Conservation (phyloP, 2,113 vertebrate species). For the Erinaceus europaeus region DNA sequence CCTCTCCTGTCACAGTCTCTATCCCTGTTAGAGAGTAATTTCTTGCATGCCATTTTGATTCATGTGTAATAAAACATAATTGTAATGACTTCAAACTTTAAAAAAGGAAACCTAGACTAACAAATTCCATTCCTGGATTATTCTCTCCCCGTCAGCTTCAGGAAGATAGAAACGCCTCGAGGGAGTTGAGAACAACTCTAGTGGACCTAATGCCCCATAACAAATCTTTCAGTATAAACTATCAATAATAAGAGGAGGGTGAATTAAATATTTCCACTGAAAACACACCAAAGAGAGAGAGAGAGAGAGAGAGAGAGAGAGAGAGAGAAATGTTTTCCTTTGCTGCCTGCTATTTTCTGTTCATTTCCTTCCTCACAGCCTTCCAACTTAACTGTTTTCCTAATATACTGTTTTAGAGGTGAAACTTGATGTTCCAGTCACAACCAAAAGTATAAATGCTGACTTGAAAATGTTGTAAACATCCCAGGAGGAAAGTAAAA, state of each 20-base stretch:
- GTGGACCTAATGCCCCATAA: slow-evolving; percentile 38
- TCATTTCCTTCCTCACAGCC: neutral
- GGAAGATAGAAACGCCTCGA: slow-evolving; percentile 36
- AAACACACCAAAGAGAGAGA: slow-evolving; percentile 48
- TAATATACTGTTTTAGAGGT: slow-evolving; percentile 22
- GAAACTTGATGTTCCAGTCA: slow-evolving; percentile 27
- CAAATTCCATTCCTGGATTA: slow-evolving; percentile 49
- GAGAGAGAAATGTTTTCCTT: slow-evolving; percentile 15
- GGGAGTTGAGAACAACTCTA: slow-evolving; percentile 36
- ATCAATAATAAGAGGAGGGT: slow-evolving; percentile 37
- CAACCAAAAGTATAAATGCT: slow-evolving; percentile 5
- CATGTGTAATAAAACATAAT: slow-evolving; percentile 58
- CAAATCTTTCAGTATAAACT: slow-evolving; percentile 50
- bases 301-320: too few relatives aligned
- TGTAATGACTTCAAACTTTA: neutral
- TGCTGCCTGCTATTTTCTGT: neutral
- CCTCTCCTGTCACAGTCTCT: slow-evolving; percentile 46
- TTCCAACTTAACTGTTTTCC: neutral
- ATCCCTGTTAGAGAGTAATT: slow-evolving; percentile 45
- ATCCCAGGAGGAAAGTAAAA: neutral
- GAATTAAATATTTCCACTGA: slow-evolving; percentile 62
- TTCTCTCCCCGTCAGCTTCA: slow-evolving; percentile 1
- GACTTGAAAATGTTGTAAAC: slow-evolving; percentile 1
- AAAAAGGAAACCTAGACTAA: slow-evolving; percentile 2
- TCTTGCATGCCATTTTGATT: slow-evolving; percentile 43